Percentiles rank a stretch among this genome's conserved stretches.
Conservation (phyloP, 2,797 vertebrate genomes). For the Hafferia zeledoni region DNA sequence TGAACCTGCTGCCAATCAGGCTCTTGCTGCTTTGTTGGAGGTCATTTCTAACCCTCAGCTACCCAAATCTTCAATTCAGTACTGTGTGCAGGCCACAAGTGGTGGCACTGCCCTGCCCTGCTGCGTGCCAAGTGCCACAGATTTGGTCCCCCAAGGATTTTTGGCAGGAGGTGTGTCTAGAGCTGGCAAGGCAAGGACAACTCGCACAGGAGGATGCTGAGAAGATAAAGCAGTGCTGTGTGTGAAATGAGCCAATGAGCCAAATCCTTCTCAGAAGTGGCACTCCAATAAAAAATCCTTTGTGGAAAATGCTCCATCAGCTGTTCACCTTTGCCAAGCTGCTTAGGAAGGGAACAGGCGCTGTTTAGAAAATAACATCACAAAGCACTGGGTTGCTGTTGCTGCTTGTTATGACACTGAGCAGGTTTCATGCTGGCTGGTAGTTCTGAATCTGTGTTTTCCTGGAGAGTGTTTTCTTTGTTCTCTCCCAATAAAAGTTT, state of each 20-base stretch:
- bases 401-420: background rate
- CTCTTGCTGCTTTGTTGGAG: background rate
- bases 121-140: background rate
- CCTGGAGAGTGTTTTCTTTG: background rate
- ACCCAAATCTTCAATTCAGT: rapidly evolving
- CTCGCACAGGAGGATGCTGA: background rate
- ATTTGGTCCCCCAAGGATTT: background rate
- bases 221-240: slow-evolving; percentile 4
- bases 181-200: background rate
- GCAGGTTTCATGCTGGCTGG: background rate
- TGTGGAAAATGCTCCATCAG: slow-evolving; percentile 16
- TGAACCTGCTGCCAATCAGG: background rate
- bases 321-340: slow-evolving; percentile 15
- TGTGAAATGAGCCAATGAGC: background rate
- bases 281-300: background rate
- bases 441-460: background rate
- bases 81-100: background rate
- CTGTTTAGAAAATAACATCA: background rate
- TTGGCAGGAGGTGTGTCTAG: background rate
- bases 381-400: background rate
- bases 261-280: slow-evolving; percentile 41
- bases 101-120: background rate
- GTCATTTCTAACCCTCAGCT: background rate
- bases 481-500: background rate
- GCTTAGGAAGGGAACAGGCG: background rate